Evolutionary conservation across 2,113 vertebrate genomes (phyloP).

Genomic region (Psittacula cyanocephala): DNA sequence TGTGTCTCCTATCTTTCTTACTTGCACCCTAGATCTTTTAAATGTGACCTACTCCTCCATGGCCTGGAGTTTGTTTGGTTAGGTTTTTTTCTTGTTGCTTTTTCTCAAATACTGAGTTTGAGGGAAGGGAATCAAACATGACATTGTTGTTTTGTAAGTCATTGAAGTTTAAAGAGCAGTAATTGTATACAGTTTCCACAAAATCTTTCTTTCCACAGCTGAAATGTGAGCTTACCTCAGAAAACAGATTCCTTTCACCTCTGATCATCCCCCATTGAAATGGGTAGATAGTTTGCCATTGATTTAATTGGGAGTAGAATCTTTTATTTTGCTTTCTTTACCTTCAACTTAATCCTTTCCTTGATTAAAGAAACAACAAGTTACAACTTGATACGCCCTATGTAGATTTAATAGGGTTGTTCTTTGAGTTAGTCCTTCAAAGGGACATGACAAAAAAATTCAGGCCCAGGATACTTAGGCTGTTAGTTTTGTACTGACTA

Average conservation of each 20-base stretch:
- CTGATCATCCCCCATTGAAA: neutral
- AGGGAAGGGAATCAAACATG: neutral
- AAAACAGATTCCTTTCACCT: constrained; percentile 37
- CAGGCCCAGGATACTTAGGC: neutral
- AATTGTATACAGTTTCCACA: neutral
- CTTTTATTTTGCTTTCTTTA: neutral
- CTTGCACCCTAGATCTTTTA: neutral
- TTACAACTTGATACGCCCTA: neutral
- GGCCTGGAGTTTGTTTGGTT: neutral
- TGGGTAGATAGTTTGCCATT: constrained; percentile 1
- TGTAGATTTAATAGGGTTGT: neutral
- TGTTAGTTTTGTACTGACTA: neutral
- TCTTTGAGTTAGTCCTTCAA: neutral
- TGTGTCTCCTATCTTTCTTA: neutral
- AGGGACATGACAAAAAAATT: neutral
- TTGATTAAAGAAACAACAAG: constrained; percentile 28
- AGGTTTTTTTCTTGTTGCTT: neutral
- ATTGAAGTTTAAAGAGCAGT: constrained; percentile 27
- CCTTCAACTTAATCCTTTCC: neutral
- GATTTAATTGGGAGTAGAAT: constrained; percentile 17
- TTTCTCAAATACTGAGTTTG: constrained; percentile 17
- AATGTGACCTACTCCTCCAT: neutral
- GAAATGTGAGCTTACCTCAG: constrained; percentile 9
- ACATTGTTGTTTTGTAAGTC: neutral
- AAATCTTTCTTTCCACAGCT: neutral